Base-by-base conservation (phyloP, 2,888 invertebrate species). In the Psococerastis gibbosa region DNA sequence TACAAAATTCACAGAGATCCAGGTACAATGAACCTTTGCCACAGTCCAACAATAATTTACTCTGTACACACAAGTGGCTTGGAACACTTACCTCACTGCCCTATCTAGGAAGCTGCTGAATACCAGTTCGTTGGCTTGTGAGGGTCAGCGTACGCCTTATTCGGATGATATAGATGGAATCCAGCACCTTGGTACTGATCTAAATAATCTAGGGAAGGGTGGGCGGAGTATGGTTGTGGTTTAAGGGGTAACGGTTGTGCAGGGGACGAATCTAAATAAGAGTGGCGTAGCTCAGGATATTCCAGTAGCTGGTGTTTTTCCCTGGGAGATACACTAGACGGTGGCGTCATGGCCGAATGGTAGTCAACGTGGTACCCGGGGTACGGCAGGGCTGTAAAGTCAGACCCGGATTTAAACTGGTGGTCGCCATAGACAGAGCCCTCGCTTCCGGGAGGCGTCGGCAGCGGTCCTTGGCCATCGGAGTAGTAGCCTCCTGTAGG, bases 281-380 rank as follows among this genome's bases (percentile, higher is more conserved):
- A 68, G 58, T 69, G 62, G 54, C 70, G 57, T 50, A 71, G 58
- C 51, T 47, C 45, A 31, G 61, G 68, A 52, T 58, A 55, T 46
- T 67, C 68, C 46, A 66, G 61, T 53, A 73, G 81, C 58, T 70
- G 71, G 60, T 66, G 75, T 53, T 77, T 87, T 56, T 92, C 92
- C 48, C 91, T 71, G 0, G 94, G 92, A 3, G 92, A 92, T 2
- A 92, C 92, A 3, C 92, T 92, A n/a, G 89, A 88, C 43, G 94
- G 94, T 43, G 92, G 92, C 3, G 92, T 92, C 85, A 94, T 92
- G 41, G 88, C 87, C 32, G 87, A 81, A 60, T 91, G 91, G 55
- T 87, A 87, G 56, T 85, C 85, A n/a, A 49, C 48, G 44, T 45
- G 32, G 47, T 41, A 43, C 78, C 79, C 46, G 70, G 66, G 32